Evolutionary conservation across 2,113 vertebrate species (phyloP), one percentile per base, ranked within the genome.

Genomic region (Thalassarche chlororhynchos): DNA sequence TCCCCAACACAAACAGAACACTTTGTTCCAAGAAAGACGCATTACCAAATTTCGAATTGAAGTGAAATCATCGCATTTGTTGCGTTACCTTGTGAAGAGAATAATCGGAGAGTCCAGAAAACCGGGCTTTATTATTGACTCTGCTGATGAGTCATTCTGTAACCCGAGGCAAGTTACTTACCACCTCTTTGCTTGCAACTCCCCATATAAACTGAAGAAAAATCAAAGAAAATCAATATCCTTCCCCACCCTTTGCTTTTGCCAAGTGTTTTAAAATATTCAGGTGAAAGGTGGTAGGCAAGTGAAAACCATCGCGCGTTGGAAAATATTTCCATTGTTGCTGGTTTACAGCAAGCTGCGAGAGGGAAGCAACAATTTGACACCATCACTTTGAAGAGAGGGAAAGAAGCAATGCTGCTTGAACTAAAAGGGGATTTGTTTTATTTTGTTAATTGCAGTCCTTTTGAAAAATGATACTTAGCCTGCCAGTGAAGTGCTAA

Each of bases 401-500:
- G 36, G 40, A 68, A 60, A 76, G 87, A 61, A 82, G 49, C 17
- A 28, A 46, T 58, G 44, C 61, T 84, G 32, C 62, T 76, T 4
- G 9, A 92, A 94, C 81, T 85, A 57, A 87, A 89, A 87, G 72
- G 77, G 83, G 74, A 80, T 87, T 93, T 49, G 52, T 29, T 94
- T 91, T 95, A 91, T 91, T 95, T 96, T 61, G 65, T 93, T 97
- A 97, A 95, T 96, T 96, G 81, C 65, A 93, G 49, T 51, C 40
- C 69, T 85, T 96, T 95, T 96, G 95, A 95, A 96, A 97, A 87
- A 89, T 80, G 72, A 96, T 92, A 86, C 77, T 76, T 65, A 69
- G 21, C 65, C 65, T 94, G 86, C 88, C 8, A 34, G 76, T 72
- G 65, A 93, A 89, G 93, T 70, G 90, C 86, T 95, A 97, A 95